A percentile compares a stretch with the other conserved stretches of the same genome.
phyloP scores from a whole-genome alignment of 2,113 vertebrate genomes.

The Callipepla californica region DNA sequence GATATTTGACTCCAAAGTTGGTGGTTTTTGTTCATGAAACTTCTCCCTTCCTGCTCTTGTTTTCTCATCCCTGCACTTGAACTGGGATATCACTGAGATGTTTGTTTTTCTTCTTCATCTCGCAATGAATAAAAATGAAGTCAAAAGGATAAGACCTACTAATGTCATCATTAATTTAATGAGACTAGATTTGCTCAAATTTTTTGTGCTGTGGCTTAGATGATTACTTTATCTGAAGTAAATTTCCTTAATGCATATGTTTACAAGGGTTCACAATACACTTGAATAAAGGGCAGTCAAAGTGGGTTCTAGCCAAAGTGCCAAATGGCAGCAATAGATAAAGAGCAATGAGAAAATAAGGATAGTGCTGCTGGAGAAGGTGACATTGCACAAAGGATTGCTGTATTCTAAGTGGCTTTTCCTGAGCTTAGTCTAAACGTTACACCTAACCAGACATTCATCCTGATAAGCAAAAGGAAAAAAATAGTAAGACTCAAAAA shows the following conservation, averaged over 20 bases:
- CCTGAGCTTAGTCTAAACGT: neutral
- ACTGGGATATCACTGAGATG: neutral
- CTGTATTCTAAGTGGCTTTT: neutral
- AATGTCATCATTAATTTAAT: neutral
- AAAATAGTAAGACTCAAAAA: neutral
- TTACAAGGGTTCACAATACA: neutral
- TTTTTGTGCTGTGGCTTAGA: neutral
- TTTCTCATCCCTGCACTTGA: neutral
- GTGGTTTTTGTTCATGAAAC: neutral
- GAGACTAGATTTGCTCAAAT: neutral
- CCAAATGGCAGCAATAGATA: neutral
- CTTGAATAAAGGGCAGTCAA: neutral
- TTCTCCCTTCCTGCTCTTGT: neutral
- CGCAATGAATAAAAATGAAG: neutral
- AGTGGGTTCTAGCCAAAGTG: neutral
- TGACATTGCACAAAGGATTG: neutral
- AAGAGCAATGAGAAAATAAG: neutral
- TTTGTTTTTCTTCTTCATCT: neutral
- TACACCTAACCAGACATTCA: neutral
- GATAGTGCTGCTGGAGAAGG: neutral
- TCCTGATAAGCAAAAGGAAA: neutral
- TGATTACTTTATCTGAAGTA: slow-evolving; percentile 6
- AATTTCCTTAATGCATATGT: neutral
- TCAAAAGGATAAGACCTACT: neutral
- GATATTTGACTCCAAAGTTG: neutral